Percentiles rank a stretch among this genome's conserved stretches.
Conservation (phyloP, 2,113 vertebrate genomes). For the Recurvirostra avosetta region DNA sequence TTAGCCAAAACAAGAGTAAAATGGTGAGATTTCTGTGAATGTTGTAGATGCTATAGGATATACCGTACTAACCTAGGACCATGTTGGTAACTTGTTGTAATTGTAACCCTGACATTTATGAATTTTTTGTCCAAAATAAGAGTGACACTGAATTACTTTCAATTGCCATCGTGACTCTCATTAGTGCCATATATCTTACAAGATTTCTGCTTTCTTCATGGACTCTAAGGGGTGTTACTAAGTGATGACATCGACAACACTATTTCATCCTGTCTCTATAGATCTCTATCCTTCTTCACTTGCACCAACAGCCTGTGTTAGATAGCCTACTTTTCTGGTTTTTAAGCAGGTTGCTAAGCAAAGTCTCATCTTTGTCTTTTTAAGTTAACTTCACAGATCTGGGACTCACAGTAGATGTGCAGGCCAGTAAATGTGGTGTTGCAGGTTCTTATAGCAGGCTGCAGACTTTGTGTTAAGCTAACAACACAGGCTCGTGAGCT, state of each 20-base stretch:
- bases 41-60: neutral
- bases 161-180: neutral
- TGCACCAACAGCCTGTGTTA: neutral
- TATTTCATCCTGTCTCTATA: neutral
- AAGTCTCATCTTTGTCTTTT: neutral
- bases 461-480: neutral
- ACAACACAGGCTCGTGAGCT: neutral
- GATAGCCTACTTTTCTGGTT: neutral
- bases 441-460: neutral
- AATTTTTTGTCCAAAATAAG: neutral
- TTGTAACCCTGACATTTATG: neutral
- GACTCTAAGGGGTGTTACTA: neutral
- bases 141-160: neutral
- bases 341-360: neutral
- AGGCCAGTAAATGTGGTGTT: neutral
- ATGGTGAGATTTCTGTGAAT: neutral
- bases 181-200: neutral
- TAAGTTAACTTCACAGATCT: neutral
- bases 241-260: neutral
- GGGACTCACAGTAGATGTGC: neutral
- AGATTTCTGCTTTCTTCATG: neutral
- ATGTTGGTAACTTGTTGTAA: fast-evolving
- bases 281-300: neutral
- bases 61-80: neutral
- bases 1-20: neutral